phyloP scores from a whole-genome alignment of 2,113 vertebrate species.

The Puffinus mauretanicus region DNA sequence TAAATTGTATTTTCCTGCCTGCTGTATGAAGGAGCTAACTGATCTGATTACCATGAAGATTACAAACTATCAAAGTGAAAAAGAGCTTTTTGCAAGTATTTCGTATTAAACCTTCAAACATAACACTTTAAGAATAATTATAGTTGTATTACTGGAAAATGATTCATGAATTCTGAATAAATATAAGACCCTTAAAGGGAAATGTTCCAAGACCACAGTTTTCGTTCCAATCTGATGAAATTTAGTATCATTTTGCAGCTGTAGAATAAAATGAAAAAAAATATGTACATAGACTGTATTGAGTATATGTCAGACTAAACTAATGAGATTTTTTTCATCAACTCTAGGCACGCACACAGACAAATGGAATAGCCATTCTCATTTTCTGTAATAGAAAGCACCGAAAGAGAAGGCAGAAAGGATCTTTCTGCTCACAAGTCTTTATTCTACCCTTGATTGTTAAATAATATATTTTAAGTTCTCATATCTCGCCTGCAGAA shows the following conservation, averaged over 20 bases:
- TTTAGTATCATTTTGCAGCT: slow-evolving; percentile 75
- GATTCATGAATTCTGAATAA: slow-evolving; percentile 81
- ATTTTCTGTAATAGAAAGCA: slow-evolving; percentile 66
- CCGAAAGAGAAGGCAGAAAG: slow-evolving; percentile 4
- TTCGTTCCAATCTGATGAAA: slow-evolving; percentile 75
- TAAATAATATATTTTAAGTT: slow-evolving; percentile 68
- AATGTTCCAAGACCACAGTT: slow-evolving; percentile 70
- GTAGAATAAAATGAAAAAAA: slow-evolving; percentile 62
- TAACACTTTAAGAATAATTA: slow-evolving; percentile 83
- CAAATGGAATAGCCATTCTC: slow-evolving; percentile 55
- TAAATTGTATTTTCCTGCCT: slow-evolving; percentile 72
- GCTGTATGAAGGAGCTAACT: slow-evolving; percentile 59
- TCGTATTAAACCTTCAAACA: slow-evolving; percentile 80
- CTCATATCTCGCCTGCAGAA: slow-evolving; percentile 10
- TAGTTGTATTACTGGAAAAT: slow-evolving; percentile 75
- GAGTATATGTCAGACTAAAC: slow-evolving; percentile 69
- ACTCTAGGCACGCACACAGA: slow-evolving; percentile 14
- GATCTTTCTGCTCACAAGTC: slow-evolving; percentile 34
- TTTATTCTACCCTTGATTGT: slow-evolving; percentile 58
- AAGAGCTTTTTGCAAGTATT: slow-evolving; percentile 77
- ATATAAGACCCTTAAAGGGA: slow-evolving; percentile 72
- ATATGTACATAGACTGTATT: slow-evolving; percentile 46
- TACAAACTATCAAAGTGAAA: slow-evolving; percentile 79
- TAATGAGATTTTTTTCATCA: slow-evolving; percentile 70
- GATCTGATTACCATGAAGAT: slow-evolving; percentile 77